Conservation (phyloP, 2,888 invertebrate genomes). For the Drosophila pegasa region DNA sequence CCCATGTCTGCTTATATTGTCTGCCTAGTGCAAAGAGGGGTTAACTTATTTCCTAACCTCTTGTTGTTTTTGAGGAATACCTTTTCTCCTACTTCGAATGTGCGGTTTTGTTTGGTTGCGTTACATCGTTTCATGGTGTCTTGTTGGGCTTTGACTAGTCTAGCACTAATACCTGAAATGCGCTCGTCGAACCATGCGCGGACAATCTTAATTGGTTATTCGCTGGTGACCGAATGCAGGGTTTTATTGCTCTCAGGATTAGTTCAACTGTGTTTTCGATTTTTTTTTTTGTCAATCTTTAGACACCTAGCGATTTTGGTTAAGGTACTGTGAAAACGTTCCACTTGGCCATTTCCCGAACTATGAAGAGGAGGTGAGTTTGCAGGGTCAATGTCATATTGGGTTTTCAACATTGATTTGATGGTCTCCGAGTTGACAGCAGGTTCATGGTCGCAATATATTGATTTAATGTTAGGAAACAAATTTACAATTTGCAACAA, state of each 20-base stretch:
- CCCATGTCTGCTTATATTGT: background rate
- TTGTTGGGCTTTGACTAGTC: background rate
- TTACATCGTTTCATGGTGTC: background rate
- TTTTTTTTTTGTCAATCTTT: background rate
- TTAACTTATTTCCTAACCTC: background rate
- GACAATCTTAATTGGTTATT: background rate
- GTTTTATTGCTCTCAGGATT: background rate
- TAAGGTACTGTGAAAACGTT: background rate
- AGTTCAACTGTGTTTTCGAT: background rate
- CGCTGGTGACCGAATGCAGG: background rate
- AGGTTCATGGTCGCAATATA: background rate
- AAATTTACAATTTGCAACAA: background rate
- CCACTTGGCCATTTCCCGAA: background rate
- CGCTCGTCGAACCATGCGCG: background rate
- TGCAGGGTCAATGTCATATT: too few species aligned
- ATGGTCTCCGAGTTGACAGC: background rate
- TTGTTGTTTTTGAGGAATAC: conserved; percentile 1
- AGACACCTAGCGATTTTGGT: background rate
- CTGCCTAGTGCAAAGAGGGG: too few species aligned
- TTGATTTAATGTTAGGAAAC: background rate
- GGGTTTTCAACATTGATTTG: too few species aligned
- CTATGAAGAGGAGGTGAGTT: background rate
- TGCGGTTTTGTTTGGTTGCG: background rate
- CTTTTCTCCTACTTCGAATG: background rate
- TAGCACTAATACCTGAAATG: background rate